Evolutionary conservation across 2,888 invertebrate genomes (phyloP).

Genomic region (Euzetes globulus): DNA sequence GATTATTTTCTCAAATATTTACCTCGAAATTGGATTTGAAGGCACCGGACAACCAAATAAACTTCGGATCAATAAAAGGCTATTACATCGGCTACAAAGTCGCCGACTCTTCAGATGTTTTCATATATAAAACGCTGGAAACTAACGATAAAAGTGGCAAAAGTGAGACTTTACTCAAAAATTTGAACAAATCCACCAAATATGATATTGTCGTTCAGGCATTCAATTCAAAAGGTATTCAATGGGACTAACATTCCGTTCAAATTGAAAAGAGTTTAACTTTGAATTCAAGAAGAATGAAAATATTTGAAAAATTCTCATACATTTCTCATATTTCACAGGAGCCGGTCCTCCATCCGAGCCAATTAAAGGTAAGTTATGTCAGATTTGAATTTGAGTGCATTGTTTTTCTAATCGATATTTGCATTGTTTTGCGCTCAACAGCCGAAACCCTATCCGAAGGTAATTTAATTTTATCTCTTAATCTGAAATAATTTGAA

Average conservation of each 20-base stretch:
- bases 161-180: constrained; percentile 32
- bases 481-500: neutral
- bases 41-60: constrained; percentile 25
- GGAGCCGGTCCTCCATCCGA: constrained; percentile 41
- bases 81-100: constrained; percentile 34
- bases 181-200: constrained; percentile 40
- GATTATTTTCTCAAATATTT: neutral
- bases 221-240: constrained; percentile 37
- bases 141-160: constrained; percentile 8
- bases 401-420: neutral
- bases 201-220: constrained; percentile 44
- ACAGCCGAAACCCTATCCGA: constrained; percentile 3
- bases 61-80: constrained; percentile 28
- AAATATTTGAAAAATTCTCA: too few species aligned
- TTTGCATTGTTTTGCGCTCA: neutral
- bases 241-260: neutral
- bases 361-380: constrained; percentile 30
- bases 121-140: constrained; percentile 28
- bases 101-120: constrained; percentile 9
- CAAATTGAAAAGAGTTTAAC: neutral
- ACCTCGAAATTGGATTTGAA: neutral
- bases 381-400: neutral
- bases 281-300: too few species aligned
- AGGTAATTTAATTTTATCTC: neutral
- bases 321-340: neutral